A percentile compares a stretch with the other conserved stretches of the same genome.
These are phyloP conservation scores for Hirtodrosophila duncani DNA, from an alignment of 2,888 invertebrate genomes.

Conservation along the genomic window DNA sequence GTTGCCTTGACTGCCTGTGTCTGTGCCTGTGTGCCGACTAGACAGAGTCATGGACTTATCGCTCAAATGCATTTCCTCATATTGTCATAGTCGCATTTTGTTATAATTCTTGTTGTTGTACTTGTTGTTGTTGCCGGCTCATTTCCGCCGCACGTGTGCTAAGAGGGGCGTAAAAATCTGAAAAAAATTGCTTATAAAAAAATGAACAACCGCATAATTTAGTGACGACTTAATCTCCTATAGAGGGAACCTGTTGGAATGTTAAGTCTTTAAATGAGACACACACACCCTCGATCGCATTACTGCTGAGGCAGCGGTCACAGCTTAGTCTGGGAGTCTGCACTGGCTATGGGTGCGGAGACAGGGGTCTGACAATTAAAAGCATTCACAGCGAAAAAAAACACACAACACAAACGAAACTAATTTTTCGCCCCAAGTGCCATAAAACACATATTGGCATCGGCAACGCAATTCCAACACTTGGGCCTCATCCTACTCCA, in stretches of 20 bases:
- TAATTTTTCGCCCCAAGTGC: slow-evolving; percentile 34
- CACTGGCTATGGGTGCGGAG: slow-evolving; percentile 10
- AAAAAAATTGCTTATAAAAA: slow-evolving; percentile 15
- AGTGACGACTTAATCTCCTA: slow-evolving; percentile 1
- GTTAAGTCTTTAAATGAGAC: background rate
- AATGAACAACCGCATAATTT: slow-evolving; percentile 11
- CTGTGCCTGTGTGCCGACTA: slow-evolving; percentile 2
- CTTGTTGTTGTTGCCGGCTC: slow-evolving; percentile 8
- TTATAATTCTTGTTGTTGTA: slow-evolving; percentile 5
- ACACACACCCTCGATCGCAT: slow-evolving; percentile 9
- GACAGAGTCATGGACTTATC: slow-evolving; percentile 43
- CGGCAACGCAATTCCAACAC: background rate
- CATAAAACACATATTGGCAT: background rate
- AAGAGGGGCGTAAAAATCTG: slow-evolving; percentile 42
- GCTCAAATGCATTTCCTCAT: slow-evolving; percentile 29
- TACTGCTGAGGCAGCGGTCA: slow-evolving; percentile 26
- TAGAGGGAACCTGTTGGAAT: slow-evolving; percentile 25
- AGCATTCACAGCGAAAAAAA: too few species aligned
- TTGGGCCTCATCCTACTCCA: slow-evolving; percentile 33
- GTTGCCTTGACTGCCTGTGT: background rate
- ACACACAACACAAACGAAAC: slow-evolving; percentile 49
- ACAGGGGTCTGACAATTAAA: slow-evolving; percentile 49
- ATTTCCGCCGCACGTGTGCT: slow-evolving; percentile 62
- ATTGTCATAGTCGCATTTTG: slow-evolving; percentile 35
- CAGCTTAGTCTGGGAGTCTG: background rate